These are phyloP conservation scores for Drosophila colorata DNA, from an alignment of 2,888 invertebrate species.

Conservation along the genomic window DNA sequence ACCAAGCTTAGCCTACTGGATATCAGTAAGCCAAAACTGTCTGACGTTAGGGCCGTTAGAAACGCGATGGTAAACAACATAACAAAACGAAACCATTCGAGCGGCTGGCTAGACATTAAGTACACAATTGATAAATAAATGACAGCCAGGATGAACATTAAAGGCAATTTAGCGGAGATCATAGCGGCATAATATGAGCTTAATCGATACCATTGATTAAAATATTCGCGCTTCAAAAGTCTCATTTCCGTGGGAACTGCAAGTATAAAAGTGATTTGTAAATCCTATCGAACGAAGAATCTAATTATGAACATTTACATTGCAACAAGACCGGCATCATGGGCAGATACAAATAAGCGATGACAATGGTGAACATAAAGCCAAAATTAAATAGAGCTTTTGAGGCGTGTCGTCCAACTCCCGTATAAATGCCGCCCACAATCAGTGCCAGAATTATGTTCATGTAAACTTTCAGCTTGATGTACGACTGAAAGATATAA, in stretches of 20 bases:
- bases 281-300: slow-evolving; percentile 44
- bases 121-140: slow-evolving; percentile 91
- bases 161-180: slow-evolving; percentile 89
- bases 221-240: slow-evolving; percentile 91
- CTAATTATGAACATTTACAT: slow-evolving; percentile 87
- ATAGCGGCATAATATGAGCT: slow-evolving; percentile 92
- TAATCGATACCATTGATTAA: slow-evolving; percentile 93
- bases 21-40: slow-evolving; percentile 91
- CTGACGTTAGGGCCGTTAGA: slow-evolving; percentile 90
- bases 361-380: slow-evolving; percentile 92
- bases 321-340: slow-evolving; percentile 92
- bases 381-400: slow-evolving; percentile 94
- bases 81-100: slow-evolving; percentile 88
- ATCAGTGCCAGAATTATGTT: slow-evolving; percentile 89
- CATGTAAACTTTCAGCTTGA: slow-evolving; percentile 89
- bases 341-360: slow-evolving; percentile 92
- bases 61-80: slow-evolving; percentile 91
- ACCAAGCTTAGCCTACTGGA: slow-evolving; percentile 91
- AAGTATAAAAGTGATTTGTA: slow-evolving; percentile 50
- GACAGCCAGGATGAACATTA: slow-evolving; percentile 89
- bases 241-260: slow-evolving; percentile 92
- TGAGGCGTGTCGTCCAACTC: slow-evolving; percentile 92
- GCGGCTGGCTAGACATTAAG: slow-evolving; percentile 90
- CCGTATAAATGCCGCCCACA: slow-evolving; percentile 89
- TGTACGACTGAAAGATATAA: slow-evolving; percentile 87